phyloP scores from a whole-genome alignment of 2,113 vertebrate genomes.

The Brachyistius frenatus region DNA sequence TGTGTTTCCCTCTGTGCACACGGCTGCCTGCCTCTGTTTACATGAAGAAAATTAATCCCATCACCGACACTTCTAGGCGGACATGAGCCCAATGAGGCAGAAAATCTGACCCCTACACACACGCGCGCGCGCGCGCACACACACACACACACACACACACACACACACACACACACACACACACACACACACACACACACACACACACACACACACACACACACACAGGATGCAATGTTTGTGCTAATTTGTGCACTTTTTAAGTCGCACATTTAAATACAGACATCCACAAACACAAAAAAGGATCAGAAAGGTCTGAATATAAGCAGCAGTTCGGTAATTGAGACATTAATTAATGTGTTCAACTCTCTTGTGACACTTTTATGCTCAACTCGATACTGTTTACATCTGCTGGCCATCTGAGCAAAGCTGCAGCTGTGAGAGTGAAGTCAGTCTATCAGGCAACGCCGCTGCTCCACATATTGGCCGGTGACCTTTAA shows the following conservation, averaged over 20 bases:
- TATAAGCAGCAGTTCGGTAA: not conserved
- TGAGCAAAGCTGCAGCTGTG: conserved; percentile 24
- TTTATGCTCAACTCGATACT: conserved; percentile 6
- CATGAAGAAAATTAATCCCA: conserved; percentile 67
- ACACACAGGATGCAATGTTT: conserved; percentile 18
- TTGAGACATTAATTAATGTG: not conserved
- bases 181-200: not conserved
- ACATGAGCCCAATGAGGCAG: conserved; percentile 63
- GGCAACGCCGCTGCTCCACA: conserved; percentile 41
- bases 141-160: conserved; percentile 1
- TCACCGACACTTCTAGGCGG: conserved; percentile 50
- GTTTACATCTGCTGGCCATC: conserved; percentile 7
- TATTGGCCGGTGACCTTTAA: conserved; percentile 60
- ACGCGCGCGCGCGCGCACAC: no score
- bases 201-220: conserved; percentile 43
- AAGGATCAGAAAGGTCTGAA: not conserved
- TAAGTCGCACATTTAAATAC: not conserved
- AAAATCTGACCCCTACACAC: conserved; percentile 35
- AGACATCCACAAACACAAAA: not conserved
- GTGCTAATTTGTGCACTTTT: conserved; percentile 22
- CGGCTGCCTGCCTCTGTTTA: conserved; percentile 63
- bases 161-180: not conserved
- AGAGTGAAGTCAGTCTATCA: conserved; percentile 15
- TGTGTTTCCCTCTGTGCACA: not conserved
- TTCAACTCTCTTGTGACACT: conserved; percentile 4